phyloP scores from a whole-genome alignment of 2,888 invertebrate species.

The Conus canariensis region DNA sequence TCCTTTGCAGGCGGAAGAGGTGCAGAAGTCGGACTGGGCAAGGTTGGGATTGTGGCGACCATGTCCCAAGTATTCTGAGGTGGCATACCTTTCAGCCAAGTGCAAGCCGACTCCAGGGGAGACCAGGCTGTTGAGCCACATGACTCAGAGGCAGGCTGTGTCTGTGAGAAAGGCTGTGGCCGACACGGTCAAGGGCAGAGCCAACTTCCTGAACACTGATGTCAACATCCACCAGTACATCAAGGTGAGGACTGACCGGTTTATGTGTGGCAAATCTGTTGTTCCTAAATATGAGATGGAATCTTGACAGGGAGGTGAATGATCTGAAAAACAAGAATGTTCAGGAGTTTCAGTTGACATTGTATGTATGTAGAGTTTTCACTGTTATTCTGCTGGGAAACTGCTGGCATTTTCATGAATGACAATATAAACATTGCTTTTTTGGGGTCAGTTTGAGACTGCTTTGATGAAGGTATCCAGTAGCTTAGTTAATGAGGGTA shows the following conservation, averaged over 20 bases:
- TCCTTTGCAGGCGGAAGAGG: constrained; percentile 31
- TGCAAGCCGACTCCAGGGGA: constrained; percentile 74
- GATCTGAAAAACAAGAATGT: too few relatives aligned
- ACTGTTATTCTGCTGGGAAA: too few relatives aligned
- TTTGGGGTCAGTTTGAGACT: too few relatives aligned
- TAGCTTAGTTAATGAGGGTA: too few relatives aligned
- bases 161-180: constrained; percentile 67
- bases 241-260: constrained; percentile 59
- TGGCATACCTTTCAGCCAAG: constrained; percentile 71
- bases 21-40: constrained; percentile 74
- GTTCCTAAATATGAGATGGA: too few relatives aligned
- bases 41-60: constrained; percentile 73
- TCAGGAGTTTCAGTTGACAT: too few relatives aligned
- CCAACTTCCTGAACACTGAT: constrained; percentile 69
- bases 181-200: constrained; percentile 65
- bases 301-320: too few relatives aligned
- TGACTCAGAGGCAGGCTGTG: constrained; percentile 65
- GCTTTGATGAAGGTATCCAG: too few relatives aligned
- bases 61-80: constrained; percentile 71
- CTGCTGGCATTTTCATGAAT: too few relatives aligned
- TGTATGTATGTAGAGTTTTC: too few relatives aligned
- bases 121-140: constrained; percentile 67
- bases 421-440: too few relatives aligned
- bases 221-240: constrained; percentile 73
- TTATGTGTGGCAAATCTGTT: too few relatives aligned